Conservation (phyloP, 2,113 vertebrate genomes). For the Oncorhynchus kisutch region DNA sequence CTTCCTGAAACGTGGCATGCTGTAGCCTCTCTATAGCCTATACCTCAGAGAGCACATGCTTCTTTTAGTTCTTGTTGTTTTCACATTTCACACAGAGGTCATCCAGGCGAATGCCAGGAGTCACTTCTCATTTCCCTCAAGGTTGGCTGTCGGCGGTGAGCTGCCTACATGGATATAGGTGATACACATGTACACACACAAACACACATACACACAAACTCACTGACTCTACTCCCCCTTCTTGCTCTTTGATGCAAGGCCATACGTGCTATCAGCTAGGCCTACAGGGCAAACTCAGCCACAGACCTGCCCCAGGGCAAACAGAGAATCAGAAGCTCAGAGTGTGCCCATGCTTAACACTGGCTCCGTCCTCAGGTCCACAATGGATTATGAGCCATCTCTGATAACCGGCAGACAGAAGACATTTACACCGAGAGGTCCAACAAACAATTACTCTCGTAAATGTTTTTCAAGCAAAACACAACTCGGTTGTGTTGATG, state of each 20-base stretch:
- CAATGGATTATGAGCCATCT: no score
- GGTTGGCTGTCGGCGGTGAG: not conserved
- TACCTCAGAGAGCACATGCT: constrained; percentile 26
- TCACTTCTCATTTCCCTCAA: not conserved
- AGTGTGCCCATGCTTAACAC: no score
- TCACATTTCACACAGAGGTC: constrained; percentile 40
- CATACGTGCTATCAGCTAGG: not conserved
- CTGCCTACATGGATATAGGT: not conserved
- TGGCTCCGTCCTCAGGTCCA: no score
- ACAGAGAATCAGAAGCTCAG: no score
- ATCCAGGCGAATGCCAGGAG: constrained; percentile 55
- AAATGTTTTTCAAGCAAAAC: not conserved
- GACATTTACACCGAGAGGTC: no score
- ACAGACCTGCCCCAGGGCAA: not conserved
- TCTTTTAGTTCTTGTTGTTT: constrained; percentile 7
- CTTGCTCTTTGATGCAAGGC: not conserved
- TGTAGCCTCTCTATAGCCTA: constrained; percentile 63
- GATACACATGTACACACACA: no score
- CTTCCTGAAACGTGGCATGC: constrained; percentile 38
- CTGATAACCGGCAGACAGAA: no score
- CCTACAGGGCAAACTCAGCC: not conserved
- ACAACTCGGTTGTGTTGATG: not conserved
- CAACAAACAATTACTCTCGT: no score
- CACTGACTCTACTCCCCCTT: not conserved
- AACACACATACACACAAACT: no score